Evolutionary conservation across 64 coral and sea anemone genomes (phyloP).

Genomic region (Astreopora myriophthalma): DNA sequence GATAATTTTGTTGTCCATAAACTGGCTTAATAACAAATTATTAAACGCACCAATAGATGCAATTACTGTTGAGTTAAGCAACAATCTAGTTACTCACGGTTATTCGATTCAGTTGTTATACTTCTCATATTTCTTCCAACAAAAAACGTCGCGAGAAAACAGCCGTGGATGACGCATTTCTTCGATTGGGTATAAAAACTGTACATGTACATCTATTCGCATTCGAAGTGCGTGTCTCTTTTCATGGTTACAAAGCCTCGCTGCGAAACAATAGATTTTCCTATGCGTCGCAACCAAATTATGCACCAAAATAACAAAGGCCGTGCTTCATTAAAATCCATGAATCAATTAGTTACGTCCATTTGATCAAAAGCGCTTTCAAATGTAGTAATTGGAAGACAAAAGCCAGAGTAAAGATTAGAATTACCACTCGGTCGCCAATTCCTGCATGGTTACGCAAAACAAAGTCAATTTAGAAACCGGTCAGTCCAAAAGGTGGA

Average conservation of each 20-base stretch:
- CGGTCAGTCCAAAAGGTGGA: no score
- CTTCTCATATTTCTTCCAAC: not conserved
- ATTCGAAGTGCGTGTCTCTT: not conserved
- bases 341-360: not conserved
- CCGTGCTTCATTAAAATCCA: not conserved
- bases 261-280: not conserved
- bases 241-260: not conserved
- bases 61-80: not conserved
- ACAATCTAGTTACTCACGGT: not conserved
- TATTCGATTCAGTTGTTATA: not conserved
- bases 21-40: no score
- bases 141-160: not conserved
- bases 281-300: conserved; percentile 34
- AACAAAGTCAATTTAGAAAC: no score
- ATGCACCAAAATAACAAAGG: conserved; percentile 36
- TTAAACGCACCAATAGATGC: not conserved
- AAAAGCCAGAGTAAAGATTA: not conserved
- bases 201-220: not conserved
- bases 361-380: not conserved
- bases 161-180: not conserved
- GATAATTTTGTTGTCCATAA: no score
- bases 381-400: not conserved
- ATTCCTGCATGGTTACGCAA: not conserved
- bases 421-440: not conserved
- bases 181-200: not conserved